A percentile compares a stretch with the other conserved stretches of the same genome.
Conservation (phyloP, 2,113 vertebrate genomes). For the Ammospiza caudacuta region DNA sequence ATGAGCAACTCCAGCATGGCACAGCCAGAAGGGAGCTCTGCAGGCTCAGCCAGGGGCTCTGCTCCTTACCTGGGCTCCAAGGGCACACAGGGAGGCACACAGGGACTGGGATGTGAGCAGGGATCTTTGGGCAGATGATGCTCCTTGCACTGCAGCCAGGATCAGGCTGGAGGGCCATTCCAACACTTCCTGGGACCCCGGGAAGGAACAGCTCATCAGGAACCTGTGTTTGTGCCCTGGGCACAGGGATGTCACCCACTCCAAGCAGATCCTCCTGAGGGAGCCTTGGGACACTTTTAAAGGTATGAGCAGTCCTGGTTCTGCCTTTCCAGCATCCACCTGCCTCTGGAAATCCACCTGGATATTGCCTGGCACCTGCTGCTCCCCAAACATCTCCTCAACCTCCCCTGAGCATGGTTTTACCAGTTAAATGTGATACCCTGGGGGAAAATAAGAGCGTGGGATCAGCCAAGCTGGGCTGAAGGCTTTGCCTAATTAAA, state of each 20-base stretch:
- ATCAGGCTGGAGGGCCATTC: background rate
- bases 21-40: background rate
- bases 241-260: too few species aligned
- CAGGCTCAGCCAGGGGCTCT: background rate
- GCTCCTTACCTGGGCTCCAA: background rate
- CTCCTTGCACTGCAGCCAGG: background rate
- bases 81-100: background rate
- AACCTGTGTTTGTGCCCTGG: background rate
- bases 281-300: too few species aligned
- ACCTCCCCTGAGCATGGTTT: background rate
- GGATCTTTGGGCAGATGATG: accelerated
- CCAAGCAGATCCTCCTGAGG: too few species aligned
- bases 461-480: background rate
- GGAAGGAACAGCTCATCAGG: accelerated
- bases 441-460: accelerated
- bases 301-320: too few species aligned
- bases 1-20: accelerated
- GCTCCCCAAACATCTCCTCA: background rate
- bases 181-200: background rate
- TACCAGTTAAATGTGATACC: too few species aligned
- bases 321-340: background rate
- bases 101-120: accelerated
- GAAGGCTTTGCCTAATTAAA: background rate
- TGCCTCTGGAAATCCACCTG: background rate
- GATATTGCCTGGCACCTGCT: background rate